Conservation (phyloP, 2,113 vertebrate species). For the Nanorana parkeri region DNA sequence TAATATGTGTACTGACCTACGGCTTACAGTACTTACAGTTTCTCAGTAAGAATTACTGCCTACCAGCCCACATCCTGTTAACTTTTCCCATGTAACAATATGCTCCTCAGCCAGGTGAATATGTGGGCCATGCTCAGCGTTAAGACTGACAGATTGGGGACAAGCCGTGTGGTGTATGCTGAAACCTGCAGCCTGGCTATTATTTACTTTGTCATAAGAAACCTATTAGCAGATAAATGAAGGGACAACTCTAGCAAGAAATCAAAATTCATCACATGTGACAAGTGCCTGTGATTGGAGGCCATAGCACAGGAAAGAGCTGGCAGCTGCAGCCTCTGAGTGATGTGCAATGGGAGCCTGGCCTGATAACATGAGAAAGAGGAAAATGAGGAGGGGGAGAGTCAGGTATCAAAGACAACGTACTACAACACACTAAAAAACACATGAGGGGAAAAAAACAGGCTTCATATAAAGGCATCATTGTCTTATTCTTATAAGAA, state of each 20-base stretch:
- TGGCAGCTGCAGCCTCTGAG: constrained; percentile 55
- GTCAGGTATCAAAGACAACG: neutral
- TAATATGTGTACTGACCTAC: too few species aligned
- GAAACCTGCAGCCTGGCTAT: constrained; percentile 63
- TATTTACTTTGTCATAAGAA: constrained; percentile 68
- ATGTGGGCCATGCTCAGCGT: constrained; percentile 61
- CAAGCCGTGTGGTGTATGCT: constrained; percentile 56
- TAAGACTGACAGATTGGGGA: constrained; percentile 70
- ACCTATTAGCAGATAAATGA: constrained; percentile 68
- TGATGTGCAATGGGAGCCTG: constrained; percentile 42
- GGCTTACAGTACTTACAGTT: too few species aligned
- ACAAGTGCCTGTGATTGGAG: constrained; percentile 64
- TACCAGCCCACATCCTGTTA: too few species aligned
- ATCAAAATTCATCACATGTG: constrained; percentile 74
- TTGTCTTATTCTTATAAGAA: too few species aligned
- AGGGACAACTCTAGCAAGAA: constrained; percentile 67
- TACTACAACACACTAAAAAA: too few species aligned
- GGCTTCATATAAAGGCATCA: too few species aligned
- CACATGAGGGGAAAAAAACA: too few species aligned
- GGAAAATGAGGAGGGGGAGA: constrained; percentile 52
- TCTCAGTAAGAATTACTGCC: too few species aligned
- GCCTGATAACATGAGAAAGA: constrained; percentile 54
- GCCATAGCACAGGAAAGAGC: constrained; percentile 64
- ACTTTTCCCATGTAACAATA: too few species aligned
- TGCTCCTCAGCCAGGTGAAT: constrained; percentile 57